These are phyloP conservation scores for Puffinus mauretanicus DNA, from an alignment of 2,113 vertebrate species.

Conservation along the genomic window DNA sequence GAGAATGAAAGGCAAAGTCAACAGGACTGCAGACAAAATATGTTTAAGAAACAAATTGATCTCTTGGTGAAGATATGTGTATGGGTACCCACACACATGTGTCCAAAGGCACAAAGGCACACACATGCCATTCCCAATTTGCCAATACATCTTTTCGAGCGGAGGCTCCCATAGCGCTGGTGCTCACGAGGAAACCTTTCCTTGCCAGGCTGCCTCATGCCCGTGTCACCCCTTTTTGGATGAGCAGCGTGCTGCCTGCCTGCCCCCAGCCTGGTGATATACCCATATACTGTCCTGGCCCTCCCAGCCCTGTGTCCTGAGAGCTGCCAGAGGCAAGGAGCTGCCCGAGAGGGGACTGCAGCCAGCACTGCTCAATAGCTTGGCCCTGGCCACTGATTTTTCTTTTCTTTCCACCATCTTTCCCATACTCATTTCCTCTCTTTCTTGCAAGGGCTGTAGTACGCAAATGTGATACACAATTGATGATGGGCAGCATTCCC, in stretches of 20 bases:
- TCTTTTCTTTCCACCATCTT: neutral
- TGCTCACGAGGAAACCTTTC: neutral
- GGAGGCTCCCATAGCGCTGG: neutral
- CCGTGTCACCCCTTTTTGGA: fast-evolving
- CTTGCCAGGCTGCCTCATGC: neutral
- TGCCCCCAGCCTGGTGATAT: fast-evolving
- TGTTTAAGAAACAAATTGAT: neutral
- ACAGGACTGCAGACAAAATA: neutral
- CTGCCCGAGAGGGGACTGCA: neutral
- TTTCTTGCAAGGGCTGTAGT: neutral
- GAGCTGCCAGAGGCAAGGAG: neutral
- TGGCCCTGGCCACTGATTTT: neutral
- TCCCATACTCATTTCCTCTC: fast-evolving
- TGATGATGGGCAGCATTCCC: neutral
- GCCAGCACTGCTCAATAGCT: neutral
- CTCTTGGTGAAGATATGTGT: fast-evolving
- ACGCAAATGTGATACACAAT: fast-evolving
- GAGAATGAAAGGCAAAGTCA: neutral
- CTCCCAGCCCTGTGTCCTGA: neutral
- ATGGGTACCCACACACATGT: fast-evolving
- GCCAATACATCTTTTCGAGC: neutral
- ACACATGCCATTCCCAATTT: fast-evolving
- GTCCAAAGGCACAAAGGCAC: neutral
- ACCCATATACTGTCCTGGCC: fast-evolving
- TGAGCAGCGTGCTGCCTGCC: neutral